Conservation (phyloP, 2,113 vertebrate genomes). For the Sturnus vulgaris region DNA sequence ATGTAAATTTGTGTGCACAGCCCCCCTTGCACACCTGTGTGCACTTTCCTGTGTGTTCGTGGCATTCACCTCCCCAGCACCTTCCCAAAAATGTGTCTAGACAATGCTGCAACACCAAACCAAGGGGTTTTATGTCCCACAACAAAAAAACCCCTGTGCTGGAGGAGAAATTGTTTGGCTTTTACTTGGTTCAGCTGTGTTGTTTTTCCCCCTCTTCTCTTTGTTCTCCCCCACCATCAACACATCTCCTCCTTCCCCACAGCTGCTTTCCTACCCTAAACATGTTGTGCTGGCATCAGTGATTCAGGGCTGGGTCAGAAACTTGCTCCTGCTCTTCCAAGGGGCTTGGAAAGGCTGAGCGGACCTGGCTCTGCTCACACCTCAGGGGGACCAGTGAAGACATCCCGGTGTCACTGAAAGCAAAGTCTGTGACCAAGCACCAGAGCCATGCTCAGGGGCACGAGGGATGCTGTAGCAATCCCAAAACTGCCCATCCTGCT, state of each 20-base stretch:
- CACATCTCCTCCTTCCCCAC: neutral
- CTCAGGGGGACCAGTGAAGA: rapidly evolving
- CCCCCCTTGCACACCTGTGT: neutral
- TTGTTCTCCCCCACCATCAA: neutral
- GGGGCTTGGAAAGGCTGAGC: neutral
- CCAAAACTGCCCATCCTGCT: neutral
- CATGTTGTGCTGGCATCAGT: neutral
- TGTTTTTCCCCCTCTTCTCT: neutral
- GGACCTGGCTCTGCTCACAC: neutral
- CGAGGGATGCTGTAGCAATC: neutral
- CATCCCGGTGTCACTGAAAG: neutral
- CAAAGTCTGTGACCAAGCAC: neutral
- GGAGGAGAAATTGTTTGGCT: neutral
- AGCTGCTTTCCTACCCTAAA: neutral
- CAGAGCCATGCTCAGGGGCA: neutral
- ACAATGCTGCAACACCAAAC: neutral
- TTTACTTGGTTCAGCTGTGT: neutral
- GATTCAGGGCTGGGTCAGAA: neutral
- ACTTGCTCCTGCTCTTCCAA: neutral
- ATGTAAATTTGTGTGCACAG: neutral
- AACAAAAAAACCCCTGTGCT: neutral
- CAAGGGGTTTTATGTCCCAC: neutral
- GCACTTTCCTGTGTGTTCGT: neutral
- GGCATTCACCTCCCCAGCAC: neutral
- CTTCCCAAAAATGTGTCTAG: neutral